Conservation (phyloP, 1,140 invertebrate genomes). For the Globodera rostochiensis region DNA sequence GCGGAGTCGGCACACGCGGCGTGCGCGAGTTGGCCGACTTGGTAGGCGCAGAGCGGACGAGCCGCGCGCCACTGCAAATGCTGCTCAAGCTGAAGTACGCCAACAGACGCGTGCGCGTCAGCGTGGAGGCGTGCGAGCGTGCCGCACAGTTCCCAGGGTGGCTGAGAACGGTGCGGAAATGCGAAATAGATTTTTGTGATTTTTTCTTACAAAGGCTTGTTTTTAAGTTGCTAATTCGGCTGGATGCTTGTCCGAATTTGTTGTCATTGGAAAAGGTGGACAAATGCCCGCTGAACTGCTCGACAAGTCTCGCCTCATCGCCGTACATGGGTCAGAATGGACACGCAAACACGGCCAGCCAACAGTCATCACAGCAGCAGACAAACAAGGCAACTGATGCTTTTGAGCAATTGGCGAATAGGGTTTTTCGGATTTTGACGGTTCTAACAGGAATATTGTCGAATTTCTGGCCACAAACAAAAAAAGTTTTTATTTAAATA, state of each 20-base stretch:
- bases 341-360: neutral
- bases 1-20: neutral
- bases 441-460: too few species aligned
- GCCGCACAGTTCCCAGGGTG: neutral
- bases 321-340: neutral
- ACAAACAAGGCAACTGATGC: neutral
- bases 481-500: neutral
- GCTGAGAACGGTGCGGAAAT: neutral
- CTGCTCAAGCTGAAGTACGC: neutral
- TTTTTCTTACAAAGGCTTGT: neutral
- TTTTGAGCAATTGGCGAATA: too few species aligned
- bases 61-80: neutral
- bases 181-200: too few species aligned
- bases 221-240: conserved; percentile 5
- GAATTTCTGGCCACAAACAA: neutral
- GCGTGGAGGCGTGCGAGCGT: conserved; percentile 3
- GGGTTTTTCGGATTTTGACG: too few species aligned
- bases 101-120: conserved; percentile 6
- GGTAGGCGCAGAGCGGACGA: neutral
- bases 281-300: conserved; percentile 5
- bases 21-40: neutral
- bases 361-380: conserved; percentile 5
- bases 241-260: conserved; percentile 7
- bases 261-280: neutral
- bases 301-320: neutral